A percentile compares a stretch with the other conserved stretches of the same genome.
phyloP scores from a whole-genome alignment of 2,797 vertebrate species.

The Sebastes minor region DNA sequence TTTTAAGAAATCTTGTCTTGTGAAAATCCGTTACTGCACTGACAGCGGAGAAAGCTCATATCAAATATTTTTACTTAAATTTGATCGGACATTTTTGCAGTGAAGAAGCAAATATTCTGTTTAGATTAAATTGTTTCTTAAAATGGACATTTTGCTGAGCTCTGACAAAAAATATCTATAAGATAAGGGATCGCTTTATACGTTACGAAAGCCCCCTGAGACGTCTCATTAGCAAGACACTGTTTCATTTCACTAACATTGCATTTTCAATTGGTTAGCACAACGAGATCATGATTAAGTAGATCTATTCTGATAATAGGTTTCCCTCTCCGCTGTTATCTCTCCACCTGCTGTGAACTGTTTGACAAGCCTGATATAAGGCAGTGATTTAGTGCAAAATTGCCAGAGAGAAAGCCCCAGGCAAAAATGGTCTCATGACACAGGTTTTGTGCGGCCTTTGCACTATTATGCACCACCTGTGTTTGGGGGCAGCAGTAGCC shows the following conservation, averaged over 20 bases:
- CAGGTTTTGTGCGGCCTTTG: constrained; percentile 1
- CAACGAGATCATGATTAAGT: constrained; percentile 56
- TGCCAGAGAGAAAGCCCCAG: constrained; percentile 32
- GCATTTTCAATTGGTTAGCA: constrained; percentile 48
- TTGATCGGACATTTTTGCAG: background rate
- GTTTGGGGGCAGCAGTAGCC: background rate
- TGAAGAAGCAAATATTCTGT: background rate
- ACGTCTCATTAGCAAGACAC: constrained; percentile 26
- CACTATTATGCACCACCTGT: background rate
- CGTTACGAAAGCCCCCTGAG: constrained; percentile 1
- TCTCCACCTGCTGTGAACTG: constrained; percentile 54
- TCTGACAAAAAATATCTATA: background rate
- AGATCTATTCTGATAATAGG: constrained; percentile 57
- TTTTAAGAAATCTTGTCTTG: background rate
- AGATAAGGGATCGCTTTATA: constrained; percentile 4
- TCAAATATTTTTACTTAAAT: background rate
- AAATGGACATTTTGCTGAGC: background rate
- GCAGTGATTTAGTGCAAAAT: constrained; percentile 38
- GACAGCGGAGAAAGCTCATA: background rate
- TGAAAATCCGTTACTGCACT: background rate
- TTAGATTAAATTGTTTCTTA: background rate
- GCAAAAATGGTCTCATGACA: constrained; percentile 5
- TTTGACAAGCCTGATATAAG: constrained; percentile 52
- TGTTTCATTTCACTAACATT: constrained; percentile 45
- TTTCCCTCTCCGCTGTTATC: constrained; percentile 53